Evolutionary conservation across 2,113 vertebrate species (phyloP).

Genomic region (Cercopithecus mona): DNA sequence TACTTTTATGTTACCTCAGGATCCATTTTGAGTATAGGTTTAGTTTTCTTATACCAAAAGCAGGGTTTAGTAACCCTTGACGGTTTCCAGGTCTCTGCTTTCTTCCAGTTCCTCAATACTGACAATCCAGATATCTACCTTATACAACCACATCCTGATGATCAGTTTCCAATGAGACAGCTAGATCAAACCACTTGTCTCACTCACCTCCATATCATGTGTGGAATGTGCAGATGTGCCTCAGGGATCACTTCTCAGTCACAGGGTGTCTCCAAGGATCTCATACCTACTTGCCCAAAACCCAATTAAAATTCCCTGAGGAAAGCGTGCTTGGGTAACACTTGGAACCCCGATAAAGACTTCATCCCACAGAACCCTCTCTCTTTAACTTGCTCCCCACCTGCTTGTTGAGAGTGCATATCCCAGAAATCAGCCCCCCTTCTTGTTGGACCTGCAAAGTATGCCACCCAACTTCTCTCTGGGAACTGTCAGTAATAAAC

Average conservation of each 20-base stretch:
- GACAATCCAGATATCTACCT: neutral
- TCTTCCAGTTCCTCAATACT: neutral
- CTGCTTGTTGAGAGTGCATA: neutral
- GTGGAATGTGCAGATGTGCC: neutral
- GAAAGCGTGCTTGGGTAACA: neutral
- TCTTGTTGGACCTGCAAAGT: accelerated
- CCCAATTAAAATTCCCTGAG: neutral
- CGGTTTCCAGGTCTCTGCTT: neutral
- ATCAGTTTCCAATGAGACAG: neutral
- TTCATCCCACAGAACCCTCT: accelerated
- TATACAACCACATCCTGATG: neutral
- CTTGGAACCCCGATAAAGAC: no score
- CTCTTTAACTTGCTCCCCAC: neutral
- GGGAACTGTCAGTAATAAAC: no score
- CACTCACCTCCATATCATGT: neutral
- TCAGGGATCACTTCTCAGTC: no score
- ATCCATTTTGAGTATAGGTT: neutral
- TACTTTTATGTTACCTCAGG: neutral
- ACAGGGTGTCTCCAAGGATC: neutral
- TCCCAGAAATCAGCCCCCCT: neutral
- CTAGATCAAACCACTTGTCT: neutral
- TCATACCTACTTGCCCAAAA: neutral
- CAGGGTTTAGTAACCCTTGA: neutral
- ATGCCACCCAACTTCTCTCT: no score
- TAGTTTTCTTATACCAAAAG: neutral